phyloP scores from a whole-genome alignment of 2,113 vertebrate species.

The Butastur rufipennis region DNA sequence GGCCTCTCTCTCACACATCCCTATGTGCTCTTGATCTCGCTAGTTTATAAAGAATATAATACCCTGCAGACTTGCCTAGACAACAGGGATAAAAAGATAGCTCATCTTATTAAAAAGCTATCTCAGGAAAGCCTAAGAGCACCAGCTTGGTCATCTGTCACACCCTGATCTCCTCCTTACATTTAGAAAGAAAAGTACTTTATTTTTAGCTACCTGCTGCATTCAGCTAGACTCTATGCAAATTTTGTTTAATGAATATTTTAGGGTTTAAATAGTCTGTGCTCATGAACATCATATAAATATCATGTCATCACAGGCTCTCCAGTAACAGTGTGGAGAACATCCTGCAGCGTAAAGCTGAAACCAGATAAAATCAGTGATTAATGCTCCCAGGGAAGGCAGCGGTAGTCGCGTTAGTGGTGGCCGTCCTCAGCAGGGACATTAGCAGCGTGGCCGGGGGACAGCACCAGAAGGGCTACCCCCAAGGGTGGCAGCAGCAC shows the following conservation, averaged over 20 bases:
- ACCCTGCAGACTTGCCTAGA: not conserved
- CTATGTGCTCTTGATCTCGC: not conserved
- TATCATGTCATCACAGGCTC: not conserved
- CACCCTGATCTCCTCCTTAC: not conserved
- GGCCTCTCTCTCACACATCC: not conserved
- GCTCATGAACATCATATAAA: not conserved
- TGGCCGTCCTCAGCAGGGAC: not conserved
- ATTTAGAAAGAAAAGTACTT: not conserved
- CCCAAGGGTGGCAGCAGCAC: not conserved
- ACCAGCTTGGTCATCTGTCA: not conserved
- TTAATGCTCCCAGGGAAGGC: not conserved
- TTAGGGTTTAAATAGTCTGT: not conserved
- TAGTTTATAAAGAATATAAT: not conserved
- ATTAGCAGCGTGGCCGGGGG: not conserved
- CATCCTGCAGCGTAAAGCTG: not conserved
- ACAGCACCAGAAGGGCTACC: not conserved
- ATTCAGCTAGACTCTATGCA: constrained; percentile 19
- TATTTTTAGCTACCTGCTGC: constrained; percentile 16
- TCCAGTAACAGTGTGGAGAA: accelerated
- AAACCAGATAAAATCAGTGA: not conserved
- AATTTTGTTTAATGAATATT: constrained; percentile 48
- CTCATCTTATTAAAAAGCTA: not conserved
- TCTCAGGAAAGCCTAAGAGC: not conserved
- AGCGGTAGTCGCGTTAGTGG: accelerated
- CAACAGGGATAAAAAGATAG: not conserved